Evolutionary conservation across 2,888 invertebrate species (phyloP).

Genomic region (Drosophila tripunctata): DNA sequence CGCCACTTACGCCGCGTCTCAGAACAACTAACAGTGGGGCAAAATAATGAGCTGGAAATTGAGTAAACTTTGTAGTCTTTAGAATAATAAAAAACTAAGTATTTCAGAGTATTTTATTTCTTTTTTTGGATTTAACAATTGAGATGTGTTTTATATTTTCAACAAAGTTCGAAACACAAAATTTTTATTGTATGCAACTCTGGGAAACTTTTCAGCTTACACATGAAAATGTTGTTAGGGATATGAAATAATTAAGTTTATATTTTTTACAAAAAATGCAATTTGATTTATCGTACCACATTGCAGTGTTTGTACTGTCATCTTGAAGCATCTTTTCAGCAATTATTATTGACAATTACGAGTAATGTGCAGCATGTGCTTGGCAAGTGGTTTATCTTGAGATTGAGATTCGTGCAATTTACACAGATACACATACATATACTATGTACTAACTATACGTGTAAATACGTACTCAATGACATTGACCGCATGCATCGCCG

Average conservation of each 20-base stretch:
- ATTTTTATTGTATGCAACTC: too few relatives aligned
- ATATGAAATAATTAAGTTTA: too few relatives aligned
- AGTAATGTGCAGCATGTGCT: slow-evolving; percentile 61
- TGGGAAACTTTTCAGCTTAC: too few relatives aligned
- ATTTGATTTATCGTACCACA: slow-evolving; percentile 13
- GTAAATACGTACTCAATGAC: slow-evolving; percentile 44
- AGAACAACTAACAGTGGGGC: neutral
- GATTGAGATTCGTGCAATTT: slow-evolving; percentile 66
- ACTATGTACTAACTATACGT: neutral
- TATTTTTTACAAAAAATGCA: too few relatives aligned
- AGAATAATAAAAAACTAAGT: too few relatives aligned
- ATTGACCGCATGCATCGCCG: slow-evolving; percentile 68
- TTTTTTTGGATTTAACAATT: too few relatives aligned
- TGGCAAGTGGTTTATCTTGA: slow-evolving; percentile 80
- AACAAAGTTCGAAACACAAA: too few relatives aligned
- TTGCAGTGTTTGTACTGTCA: slow-evolving; percentile 19
- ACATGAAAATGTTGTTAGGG: too few relatives aligned
- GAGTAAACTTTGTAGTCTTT: too few relatives aligned
- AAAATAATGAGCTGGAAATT: too few relatives aligned
- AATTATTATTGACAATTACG: slow-evolving; percentile 65
- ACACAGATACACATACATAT: neutral
- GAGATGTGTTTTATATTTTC: too few relatives aligned
- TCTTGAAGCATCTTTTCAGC: slow-evolving; percentile 51
- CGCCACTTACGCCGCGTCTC: slow-evolving; percentile 32
- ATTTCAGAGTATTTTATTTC: too few relatives aligned